These are phyloP conservation scores for Parnassius apollo DNA, from an alignment of 2,888 invertebrate species.

Conservation along the genomic window DNA sequence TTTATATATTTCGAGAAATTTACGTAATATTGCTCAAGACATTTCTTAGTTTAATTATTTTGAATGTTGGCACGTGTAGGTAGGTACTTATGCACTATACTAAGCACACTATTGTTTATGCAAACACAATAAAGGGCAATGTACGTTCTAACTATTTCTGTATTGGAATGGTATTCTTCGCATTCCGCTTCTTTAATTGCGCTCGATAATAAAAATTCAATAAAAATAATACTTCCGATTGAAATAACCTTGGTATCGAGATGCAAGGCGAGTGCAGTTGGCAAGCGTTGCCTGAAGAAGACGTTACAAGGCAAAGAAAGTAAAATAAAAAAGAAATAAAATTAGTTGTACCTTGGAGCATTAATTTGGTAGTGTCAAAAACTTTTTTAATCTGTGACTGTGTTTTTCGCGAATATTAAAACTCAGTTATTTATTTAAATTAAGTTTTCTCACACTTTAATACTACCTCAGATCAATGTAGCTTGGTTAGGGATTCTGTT, in stretches of 20 bases:
- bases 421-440: not conserved
- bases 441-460: not conserved
- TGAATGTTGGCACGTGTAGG: too few species aligned
- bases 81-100: too few species aligned
- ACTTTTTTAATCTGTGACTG: conserved; percentile 13
- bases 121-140: too few species aligned
- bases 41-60: too few species aligned
- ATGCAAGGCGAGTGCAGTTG: conserved; percentile 51
- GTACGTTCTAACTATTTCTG: too few species aligned
- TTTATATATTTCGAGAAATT: too few species aligned
- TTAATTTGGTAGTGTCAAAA: conserved; percentile 16
- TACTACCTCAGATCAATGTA: not conserved
- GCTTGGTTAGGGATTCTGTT: not conserved
- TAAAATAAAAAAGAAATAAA: conserved; percentile 16
- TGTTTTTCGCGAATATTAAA: not conserved
- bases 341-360: conserved; percentile 2
- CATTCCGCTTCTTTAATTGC: conserved; percentile 4
- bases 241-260: conserved; percentile 61
- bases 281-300: conserved; percentile 44
- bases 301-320: conserved; percentile 15
- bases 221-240: conserved; percentile 46
- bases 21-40: too few species aligned
- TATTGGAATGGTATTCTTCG: not conserved
- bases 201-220: conserved; percentile 47
- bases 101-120: too few species aligned